Percentiles rank a stretch among this genome's conserved stretches.
Conservation (phyloP, 1,140 invertebrate species). For the Ladona fulva region DNA sequence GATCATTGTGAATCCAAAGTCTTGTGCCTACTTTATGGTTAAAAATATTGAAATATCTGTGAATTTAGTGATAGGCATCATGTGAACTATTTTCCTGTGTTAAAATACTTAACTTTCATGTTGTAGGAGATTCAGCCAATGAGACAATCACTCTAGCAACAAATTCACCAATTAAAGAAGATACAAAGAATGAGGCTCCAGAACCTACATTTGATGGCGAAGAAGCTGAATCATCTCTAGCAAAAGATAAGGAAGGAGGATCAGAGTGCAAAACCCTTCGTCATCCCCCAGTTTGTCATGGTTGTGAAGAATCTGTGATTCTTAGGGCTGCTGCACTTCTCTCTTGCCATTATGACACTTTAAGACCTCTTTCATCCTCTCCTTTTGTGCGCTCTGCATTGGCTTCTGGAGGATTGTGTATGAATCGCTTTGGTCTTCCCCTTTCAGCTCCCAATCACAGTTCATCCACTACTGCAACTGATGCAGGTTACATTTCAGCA, state of each 20-base stretch:
- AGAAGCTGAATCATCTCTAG: neutral
- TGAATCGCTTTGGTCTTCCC: neutral
- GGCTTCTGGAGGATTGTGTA: neutral
- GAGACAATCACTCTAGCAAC: neutral
- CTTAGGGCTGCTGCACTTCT: slow-evolving; percentile 53
- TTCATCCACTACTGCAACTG: neutral
- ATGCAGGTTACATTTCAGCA: neutral
- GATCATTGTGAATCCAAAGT: neutral
- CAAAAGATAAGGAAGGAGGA: neutral
- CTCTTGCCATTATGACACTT: slow-evolving; percentile 48
- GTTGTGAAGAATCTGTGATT: slow-evolving; percentile 56
- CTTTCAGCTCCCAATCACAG: neutral
- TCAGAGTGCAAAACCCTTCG: slow-evolving; percentile 47
- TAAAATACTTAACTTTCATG: neutral
- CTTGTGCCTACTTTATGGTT: too few species aligned
- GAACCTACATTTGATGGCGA: neutral
- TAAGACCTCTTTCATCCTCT: slow-evolving; percentile 45
- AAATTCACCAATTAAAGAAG: neutral
- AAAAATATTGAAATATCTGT: too few species aligned
- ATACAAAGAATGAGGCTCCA: neutral
- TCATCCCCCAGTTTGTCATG: slow-evolving; percentile 58
- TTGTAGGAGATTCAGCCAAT: slow-evolving; percentile 9
- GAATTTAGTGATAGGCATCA: too few species aligned
- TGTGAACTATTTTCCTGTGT: neutral
- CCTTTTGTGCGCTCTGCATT: slow-evolving; percentile 36